Percentiles rank a stretch among this genome's conserved stretches.
phyloP scores from a whole-genome alignment of 1,140 invertebrate genomes.

The Sinonovacula constricta region DNA sequence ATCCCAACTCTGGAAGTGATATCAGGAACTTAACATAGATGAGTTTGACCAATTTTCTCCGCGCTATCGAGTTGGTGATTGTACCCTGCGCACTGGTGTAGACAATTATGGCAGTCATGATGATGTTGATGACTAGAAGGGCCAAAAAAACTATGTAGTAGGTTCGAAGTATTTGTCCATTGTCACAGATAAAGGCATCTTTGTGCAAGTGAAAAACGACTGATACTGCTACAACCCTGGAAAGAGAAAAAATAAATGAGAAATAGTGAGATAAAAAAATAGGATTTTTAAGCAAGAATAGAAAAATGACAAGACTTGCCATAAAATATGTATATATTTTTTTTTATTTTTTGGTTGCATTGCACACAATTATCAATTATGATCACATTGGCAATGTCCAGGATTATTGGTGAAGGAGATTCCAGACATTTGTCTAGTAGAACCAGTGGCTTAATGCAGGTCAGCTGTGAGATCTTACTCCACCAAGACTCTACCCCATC shows the following conservation, averaged over 20 bases:
- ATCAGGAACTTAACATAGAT: constrained; percentile 80
- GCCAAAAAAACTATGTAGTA: constrained; percentile 62
- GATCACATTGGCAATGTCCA: no score
- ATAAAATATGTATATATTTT: no score
- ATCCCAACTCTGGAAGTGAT: constrained; percentile 86
- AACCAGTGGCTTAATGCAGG: no score
- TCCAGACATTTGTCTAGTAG: no score
- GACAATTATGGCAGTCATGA: constrained; percentile 69
- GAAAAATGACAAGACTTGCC: no score
- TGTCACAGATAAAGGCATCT: constrained; percentile 38
- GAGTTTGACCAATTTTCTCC: constrained; percentile 73
- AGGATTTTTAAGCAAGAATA: no score
- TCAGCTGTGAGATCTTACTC: no score
- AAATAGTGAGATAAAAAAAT: no score
- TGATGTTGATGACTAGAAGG: constrained; percentile 64
- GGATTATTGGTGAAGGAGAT: no score
- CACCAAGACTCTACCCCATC: no score
- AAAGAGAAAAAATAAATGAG: constrained; percentile 12
- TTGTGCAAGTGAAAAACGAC: constrained; percentile 56
- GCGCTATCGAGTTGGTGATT: constrained; percentile 72
- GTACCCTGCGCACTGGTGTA: constrained; percentile 73
- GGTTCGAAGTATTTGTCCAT: constrained; percentile 49
- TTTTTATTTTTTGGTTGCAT: no score
- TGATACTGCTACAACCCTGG: constrained; percentile 54
- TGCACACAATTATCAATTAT: no score